phyloP scores from a whole-genome alignment of 2,113 vertebrate species.

The Sitta europaea region DNA sequence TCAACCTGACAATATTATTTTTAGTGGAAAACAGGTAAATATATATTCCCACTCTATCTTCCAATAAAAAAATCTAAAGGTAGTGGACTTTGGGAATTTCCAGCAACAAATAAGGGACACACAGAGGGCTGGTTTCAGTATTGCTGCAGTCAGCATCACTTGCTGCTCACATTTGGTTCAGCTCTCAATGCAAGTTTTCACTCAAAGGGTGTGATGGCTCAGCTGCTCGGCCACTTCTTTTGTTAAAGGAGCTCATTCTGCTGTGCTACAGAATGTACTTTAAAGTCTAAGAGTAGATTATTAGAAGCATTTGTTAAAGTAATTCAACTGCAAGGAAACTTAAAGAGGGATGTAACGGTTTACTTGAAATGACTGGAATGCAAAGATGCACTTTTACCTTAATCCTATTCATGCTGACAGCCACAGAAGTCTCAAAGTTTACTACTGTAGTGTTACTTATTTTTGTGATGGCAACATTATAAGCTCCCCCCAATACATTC shows the following conservation, averaged over 20 bases:
- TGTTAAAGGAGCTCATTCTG: background rate
- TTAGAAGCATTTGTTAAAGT: background rate
- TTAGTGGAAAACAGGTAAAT: background rate
- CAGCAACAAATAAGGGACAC: background rate
- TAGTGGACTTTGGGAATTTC: background rate
- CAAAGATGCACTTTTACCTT: background rate
- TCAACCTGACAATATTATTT: background rate
- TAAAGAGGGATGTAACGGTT: fast-evolving
- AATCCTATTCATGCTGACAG: background rate
- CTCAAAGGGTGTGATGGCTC: background rate
- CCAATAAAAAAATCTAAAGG: background rate
- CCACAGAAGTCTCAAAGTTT: background rate
- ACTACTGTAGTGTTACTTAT: background rate
- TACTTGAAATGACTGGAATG: background rate
- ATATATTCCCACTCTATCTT: background rate
- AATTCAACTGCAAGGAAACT: background rate
- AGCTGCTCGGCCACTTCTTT: background rate
- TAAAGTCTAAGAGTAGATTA: background rate
- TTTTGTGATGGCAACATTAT: background rate
- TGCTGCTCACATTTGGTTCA: background rate
- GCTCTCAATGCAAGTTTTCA: background rate
- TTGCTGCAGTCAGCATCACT: background rate
- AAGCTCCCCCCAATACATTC: background rate
- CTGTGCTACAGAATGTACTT: background rate
- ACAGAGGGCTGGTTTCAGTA: background rate